A percentile compares a stretch with the other conserved stretches of the same genome.
Evolutionary conservation across 2,797 vertebrate species (phyloP).

Genomic region (Gobio occitaniae): DNA sequence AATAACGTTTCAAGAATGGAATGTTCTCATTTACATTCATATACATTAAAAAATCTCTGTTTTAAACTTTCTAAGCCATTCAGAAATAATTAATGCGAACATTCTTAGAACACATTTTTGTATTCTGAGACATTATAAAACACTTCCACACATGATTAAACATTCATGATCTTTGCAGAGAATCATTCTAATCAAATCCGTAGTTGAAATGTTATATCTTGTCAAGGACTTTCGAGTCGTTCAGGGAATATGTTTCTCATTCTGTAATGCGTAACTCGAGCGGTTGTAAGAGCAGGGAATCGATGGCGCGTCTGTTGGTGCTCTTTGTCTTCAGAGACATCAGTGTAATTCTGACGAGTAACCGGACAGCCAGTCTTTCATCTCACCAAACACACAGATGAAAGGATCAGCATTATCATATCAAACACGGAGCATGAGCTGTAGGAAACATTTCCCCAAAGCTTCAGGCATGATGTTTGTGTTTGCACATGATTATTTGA

Average conservation of each 20-base stretch:
- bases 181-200: slow-evolving; percentile 63
- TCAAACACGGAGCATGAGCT: slow-evolving; percentile 61
- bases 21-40: neutral
- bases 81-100: neutral
- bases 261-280: slow-evolving; percentile 75
- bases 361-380: slow-evolving; percentile 70
- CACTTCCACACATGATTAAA: neutral
- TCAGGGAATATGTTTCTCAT: slow-evolving; percentile 70
- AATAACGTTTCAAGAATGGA: too few relatives aligned
- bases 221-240: slow-evolving; percentile 75
- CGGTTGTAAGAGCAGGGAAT: slow-evolving; percentile 73
- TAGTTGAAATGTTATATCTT: slow-evolving; percentile 68
- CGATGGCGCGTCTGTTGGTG: slow-evolving; percentile 73
- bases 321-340: slow-evolving; percentile 71
- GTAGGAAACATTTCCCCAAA: neutral
- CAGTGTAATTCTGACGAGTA: slow-evolving; percentile 73
- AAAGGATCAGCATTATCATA: slow-evolving; percentile 72
- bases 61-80: neutral
- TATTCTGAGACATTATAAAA: neutral
- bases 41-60: neutral
- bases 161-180: slow-evolving; percentile 37
- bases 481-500: neutral
- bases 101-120: neutral
- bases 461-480: neutral
- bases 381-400: slow-evolving; percentile 72